These are phyloP conservation scores for Lamellibrachia satsuma DNA, from an alignment of 2,888 invertebrate species.

Conservation along the genomic window DNA sequence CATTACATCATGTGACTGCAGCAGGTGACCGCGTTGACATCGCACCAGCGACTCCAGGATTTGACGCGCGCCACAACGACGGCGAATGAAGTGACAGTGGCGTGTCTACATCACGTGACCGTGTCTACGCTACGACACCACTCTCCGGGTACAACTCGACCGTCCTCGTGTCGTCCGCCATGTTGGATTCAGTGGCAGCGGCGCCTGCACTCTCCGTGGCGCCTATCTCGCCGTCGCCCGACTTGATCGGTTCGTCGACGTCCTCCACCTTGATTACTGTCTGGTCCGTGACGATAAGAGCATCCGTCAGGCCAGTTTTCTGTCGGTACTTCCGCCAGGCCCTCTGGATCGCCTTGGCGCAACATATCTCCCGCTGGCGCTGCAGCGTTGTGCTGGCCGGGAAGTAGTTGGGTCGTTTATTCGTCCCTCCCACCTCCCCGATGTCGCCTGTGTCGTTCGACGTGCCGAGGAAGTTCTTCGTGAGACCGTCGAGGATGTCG, in stretches of 20 bases:
- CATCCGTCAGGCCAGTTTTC: not conserved
- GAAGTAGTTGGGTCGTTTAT: conserved; percentile 88
- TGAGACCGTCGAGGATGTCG: conserved; percentile 96
- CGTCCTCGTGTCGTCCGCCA: not conserved
- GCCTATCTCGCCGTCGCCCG: not conserved
- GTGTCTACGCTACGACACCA: not conserved
- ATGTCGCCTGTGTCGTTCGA: conserved; percentile 73
- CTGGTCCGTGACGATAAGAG: not conserved
- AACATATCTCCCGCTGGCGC: conserved; percentile 96
- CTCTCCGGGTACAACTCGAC: not conserved
- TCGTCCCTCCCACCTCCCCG: conserved; percentile 68
- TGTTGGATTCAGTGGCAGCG: not conserved
- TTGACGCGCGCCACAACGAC: not conserved
- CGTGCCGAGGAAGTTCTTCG: conserved; percentile 98
- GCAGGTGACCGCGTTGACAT: not conserved
- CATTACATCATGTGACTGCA: not conserved
- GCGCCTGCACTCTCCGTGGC: not conserved
- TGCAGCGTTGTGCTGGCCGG: conserved; percentile 93
- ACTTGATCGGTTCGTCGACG: not conserved
- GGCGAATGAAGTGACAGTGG: not conserved
- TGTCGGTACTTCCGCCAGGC: conserved; percentile 33
- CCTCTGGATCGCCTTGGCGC: conserved; percentile 92
- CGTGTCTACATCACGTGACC: too few species aligned
- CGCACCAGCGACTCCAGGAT: not conserved
- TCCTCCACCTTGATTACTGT: not conserved